Evolutionary conservation across 2,797 vertebrate genomes (phyloP), one percentile per base, ranked within the genome.

Genomic region (Chromobotia macracanthus): DNA sequence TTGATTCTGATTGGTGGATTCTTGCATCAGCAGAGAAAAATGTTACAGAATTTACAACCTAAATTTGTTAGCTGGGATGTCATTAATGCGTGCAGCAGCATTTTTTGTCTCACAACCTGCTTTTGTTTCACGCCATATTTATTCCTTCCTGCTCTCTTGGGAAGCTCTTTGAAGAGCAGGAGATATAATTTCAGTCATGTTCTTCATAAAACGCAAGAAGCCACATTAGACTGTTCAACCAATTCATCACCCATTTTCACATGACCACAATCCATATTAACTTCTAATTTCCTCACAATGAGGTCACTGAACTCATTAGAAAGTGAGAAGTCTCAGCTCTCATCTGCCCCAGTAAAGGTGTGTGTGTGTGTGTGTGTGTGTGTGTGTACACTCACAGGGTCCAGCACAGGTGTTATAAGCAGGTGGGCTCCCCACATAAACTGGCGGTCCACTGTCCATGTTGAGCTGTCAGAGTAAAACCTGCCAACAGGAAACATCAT

Each of bases 341-440:
- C 31, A 3, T 31, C 5, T 31, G 31, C 5, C 31, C 31, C 31
- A 31, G 31, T 3, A 3, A 5, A 31, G 31, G 31, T 31, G 48
- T 48, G 46, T 63, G 48, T 23, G 60, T 55, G 19, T 61, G 38
- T 3, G 19, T 63, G 63, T 68, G 46, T 50, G 3, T 56, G 10
- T 72, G n/a, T 80, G 50, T 79, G 56, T 78, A 80, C 55, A 90
- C 95, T 89, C 84, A 95, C 97, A 87, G 89, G 86, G 12, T 97
- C 93, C 69, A 99, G 90, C 1, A 95, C 96, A 71, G 97, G 96
- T 74, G 96, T 97, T 87, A 99, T 97, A 77, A 99, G 94, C 82
- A 99, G 92, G 67, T 94, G 87, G 10, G 96, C 94, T 46, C 97
- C 97, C 97, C 97, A 99, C 12, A 99, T 88, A 86, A 99, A 99